Conservation (phyloP, 2,113 vertebrate species). For the Cervus canadensis region DNA sequence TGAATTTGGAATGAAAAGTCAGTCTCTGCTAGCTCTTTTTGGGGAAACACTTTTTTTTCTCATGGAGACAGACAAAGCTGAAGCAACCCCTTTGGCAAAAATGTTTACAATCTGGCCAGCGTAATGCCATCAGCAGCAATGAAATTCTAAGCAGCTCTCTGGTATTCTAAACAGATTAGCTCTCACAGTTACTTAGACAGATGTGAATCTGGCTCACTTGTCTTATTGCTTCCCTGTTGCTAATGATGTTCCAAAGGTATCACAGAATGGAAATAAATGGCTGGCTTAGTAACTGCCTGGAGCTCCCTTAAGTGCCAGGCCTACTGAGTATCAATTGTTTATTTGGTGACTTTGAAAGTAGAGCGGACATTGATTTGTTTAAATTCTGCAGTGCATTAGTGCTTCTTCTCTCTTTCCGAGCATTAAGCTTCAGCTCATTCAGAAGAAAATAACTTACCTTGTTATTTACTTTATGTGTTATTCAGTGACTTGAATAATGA, state of each 20-base stretch:
- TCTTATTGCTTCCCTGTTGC: conserved; percentile 73
- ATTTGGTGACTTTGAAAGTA: conserved; percentile 22
- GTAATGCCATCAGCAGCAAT: conserved; percentile 39
- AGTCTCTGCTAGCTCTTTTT: neutral
- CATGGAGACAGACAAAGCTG: conserved; percentile 59
- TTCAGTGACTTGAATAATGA: conserved; percentile 57
- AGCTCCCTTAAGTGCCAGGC: conserved; percentile 58
- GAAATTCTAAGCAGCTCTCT: conserved; percentile 66
- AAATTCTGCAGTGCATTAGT: conserved; percentile 58
- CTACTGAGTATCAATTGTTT: conserved; percentile 70
- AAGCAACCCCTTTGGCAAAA: conserved; percentile 44
- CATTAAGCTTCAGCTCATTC: conserved; percentile 53
- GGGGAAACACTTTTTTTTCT: neutral
- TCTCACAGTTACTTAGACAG: conserved; percentile 61
- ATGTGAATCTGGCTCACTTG: conserved; percentile 74
- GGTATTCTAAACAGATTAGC: conserved; percentile 64
- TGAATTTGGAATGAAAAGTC: conserved; percentile 70
- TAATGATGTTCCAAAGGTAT: conserved; percentile 72
- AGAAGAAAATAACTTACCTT: conserved; percentile 58
- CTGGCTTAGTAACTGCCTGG: conserved; percentile 43
- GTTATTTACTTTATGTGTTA: conserved; percentile 45
- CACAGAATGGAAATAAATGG: conserved; percentile 74
- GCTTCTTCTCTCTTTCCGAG: conserved; percentile 65
- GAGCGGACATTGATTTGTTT: conserved; percentile 74
- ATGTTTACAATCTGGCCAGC: conserved; percentile 61